Conservation (phyloP, 1,140 invertebrate species). For the Bombus confusus region DNA sequence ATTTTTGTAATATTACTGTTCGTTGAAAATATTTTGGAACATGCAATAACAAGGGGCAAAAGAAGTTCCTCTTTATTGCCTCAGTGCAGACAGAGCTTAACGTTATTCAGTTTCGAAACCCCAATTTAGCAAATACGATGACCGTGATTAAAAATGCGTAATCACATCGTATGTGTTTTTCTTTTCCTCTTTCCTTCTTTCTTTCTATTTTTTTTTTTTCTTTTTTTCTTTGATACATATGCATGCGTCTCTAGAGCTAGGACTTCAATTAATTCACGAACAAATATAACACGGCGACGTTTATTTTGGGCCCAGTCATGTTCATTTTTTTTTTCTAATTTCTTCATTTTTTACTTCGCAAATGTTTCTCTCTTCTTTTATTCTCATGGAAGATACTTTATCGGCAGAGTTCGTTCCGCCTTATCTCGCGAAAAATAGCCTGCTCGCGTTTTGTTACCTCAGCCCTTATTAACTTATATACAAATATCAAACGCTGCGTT, state of each 20-base stretch:
- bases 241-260: constrained; percentile 15
- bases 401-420: constrained; percentile 2
- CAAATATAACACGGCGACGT: constrained; percentile 15
- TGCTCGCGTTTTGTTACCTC: constrained; percentile 14
- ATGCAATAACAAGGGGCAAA: too few relatives aligned
- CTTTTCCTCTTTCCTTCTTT: neutral
- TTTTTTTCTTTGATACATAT: neutral
- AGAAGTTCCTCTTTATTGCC: too few relatives aligned
- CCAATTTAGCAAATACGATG: neutral
- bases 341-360: neutral
- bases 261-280: constrained; percentile 19
- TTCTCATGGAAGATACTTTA: constrained; percentile 19
- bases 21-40: too few relatives aligned
- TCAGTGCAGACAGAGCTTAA: neutral
- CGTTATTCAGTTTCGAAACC: neutral
- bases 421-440: constrained; percentile 39
- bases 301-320: constrained; percentile 28
- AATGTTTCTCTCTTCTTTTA: neutral
- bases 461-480: constrained; percentile 41
- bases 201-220: neutral
- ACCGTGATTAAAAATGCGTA: neutral
- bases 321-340: neutral
- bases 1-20: too few relatives aligned
- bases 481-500: constrained; percentile 36
- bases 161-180: neutral